Evolutionary conservation across 2,888 invertebrate genomes (phyloP).

Genomic region (Tuta absoluta): DNA sequence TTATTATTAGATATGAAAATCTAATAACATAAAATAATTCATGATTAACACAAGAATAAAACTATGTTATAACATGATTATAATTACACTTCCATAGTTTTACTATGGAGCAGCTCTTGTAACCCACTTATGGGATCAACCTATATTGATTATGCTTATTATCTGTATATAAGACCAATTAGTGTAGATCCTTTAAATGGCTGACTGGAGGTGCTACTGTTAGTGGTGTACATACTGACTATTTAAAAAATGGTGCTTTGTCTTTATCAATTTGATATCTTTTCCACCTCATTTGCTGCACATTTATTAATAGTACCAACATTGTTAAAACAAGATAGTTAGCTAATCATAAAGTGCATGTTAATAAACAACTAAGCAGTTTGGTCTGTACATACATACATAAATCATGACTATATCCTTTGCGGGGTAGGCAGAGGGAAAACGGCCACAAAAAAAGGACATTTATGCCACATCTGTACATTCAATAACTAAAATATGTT

Average conservation of each 20-base stretch:
- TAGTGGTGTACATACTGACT: not conserved
- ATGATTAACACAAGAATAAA: too few relatives aligned
- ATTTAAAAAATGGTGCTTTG: not conserved
- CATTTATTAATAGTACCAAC: conserved; percentile 8
- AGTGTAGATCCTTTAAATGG: not conserved
- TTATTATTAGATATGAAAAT: not conserved
- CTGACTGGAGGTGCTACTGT: too few relatives aligned
- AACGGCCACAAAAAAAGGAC: too few relatives aligned
- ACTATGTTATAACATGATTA: too few relatives aligned
- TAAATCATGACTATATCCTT: too few relatives aligned
- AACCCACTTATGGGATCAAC: too few relatives aligned
- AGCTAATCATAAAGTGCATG: not conserved
- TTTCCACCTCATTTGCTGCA: not conserved
- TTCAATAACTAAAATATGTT: not conserved
- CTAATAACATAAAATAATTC: too few relatives aligned
- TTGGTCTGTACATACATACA: not conserved
- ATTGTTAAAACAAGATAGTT: conserved; percentile 6
- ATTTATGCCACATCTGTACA: too few relatives aligned
- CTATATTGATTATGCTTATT: too few relatives aligned
- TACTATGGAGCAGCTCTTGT: too few relatives aligned
- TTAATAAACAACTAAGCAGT: not conserved
- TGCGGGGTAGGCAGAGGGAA: too few relatives aligned
- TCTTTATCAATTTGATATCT: not conserved
- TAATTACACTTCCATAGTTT: too few relatives aligned
- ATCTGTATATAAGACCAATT: not conserved